phyloP scores from a whole-genome alignment of 2,797 vertebrate genomes.

The Melanotaenia pygmaea region DNA sequence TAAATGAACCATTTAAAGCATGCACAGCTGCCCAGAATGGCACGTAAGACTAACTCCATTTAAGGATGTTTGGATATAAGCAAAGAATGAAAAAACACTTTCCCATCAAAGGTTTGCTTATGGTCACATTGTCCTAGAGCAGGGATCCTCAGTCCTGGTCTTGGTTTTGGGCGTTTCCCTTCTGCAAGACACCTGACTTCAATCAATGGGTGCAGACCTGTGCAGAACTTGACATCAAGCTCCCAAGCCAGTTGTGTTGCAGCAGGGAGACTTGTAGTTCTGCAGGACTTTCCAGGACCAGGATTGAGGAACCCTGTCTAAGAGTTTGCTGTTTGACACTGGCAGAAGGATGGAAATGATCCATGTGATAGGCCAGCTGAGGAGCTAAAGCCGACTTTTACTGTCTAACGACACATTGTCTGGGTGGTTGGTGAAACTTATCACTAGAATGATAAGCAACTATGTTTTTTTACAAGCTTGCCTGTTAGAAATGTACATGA shows the following conservation, averaged over 20 bases:
- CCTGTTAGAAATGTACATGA: slow-evolving; percentile 50
- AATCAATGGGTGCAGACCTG: no score
- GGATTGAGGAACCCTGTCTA: slow-evolving; percentile 32
- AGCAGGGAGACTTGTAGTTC: no score
- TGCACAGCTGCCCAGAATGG: slow-evolving; percentile 29
- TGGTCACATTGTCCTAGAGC: slow-evolving; percentile 52
- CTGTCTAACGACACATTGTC: slow-evolving; percentile 73
- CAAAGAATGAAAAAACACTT: slow-evolving; percentile 74
- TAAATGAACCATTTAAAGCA: slow-evolving; percentile 29
- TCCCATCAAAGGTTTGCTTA: slow-evolving; percentile 71
- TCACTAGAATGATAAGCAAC: slow-evolving; percentile 70
- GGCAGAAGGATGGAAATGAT: slow-evolving; percentile 66
- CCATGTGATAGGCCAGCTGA: slow-evolving; percentile 61
- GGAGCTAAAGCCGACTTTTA: slow-evolving; percentile 58
- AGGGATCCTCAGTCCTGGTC: neutral
- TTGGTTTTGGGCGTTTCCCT: no score
- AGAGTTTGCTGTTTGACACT: slow-evolving; percentile 66
- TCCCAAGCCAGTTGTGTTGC: no score
- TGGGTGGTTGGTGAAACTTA: slow-evolving; percentile 81
- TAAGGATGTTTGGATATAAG: slow-evolving; percentile 50
- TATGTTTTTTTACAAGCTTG: slow-evolving; percentile 42
- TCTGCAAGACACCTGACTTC: no score
- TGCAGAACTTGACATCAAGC: no score
- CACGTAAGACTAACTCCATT: slow-evolving; percentile 45
- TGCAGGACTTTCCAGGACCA: no score